Evolutionary conservation across 2,113 vertebrate species (phyloP).

Genomic region (Isurus oxyrinchus): DNA sequence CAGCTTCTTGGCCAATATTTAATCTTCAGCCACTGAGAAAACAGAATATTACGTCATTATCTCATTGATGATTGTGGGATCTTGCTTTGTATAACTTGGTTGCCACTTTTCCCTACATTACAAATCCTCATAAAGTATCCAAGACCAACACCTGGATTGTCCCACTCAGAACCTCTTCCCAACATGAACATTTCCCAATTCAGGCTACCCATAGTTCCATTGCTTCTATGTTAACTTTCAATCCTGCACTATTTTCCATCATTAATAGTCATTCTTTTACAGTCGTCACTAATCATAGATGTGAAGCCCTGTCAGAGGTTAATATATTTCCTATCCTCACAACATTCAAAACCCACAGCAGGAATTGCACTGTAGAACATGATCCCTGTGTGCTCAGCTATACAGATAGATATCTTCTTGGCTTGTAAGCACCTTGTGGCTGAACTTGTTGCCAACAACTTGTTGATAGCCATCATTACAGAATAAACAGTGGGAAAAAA

Average conservation of each 20-base stretch:
- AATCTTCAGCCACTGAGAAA: background rate
- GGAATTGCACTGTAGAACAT: background rate
- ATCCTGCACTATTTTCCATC: background rate
- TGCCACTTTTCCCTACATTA: background rate
- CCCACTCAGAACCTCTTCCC: background rate
- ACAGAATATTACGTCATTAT: background rate
- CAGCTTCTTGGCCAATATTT: background rate
- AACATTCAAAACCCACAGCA: background rate
- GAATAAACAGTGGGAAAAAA: slow-evolving; percentile 19
- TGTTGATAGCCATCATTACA: background rate
- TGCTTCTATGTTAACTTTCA: background rate
- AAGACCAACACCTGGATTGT: background rate
- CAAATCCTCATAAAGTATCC: background rate
- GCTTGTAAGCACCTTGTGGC: background rate
- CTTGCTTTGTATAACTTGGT: background rate
- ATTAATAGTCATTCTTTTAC: background rate
- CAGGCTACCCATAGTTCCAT: background rate
- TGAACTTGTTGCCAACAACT: background rate
- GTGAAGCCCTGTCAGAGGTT: background rate
- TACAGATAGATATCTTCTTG: background rate
- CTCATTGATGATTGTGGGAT: background rate
- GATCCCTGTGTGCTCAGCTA: background rate
- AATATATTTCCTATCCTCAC: background rate
- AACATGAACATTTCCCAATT: background rate
- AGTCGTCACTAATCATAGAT: background rate